A percentile compares a stretch with the other conserved stretches of the same genome.
Evolutionary conservation across 1,140 invertebrate species (phyloP).

Genomic region (Adelges cooleyi): DNA sequence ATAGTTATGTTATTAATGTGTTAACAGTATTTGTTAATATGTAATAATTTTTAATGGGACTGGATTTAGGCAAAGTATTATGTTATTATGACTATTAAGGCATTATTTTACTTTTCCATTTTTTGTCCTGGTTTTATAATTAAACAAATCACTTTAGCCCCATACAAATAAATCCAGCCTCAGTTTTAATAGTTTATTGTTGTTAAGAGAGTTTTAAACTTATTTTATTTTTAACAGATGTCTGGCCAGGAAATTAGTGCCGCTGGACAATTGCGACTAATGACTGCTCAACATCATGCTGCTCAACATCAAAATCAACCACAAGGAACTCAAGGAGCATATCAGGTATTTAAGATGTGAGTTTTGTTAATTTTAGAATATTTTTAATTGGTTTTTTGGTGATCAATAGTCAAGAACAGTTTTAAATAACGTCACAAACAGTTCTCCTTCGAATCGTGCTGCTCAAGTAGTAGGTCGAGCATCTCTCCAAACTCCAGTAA

Average conservation of each 20-base stretch:
- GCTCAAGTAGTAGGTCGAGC: constrained; percentile 19
- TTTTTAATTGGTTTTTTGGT: too few species aligned
- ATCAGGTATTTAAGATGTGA: background rate
- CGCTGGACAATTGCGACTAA: constrained; percentile 42
- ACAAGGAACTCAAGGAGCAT: constrained; percentile 24
- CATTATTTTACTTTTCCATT: too few species aligned
- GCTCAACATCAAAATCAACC: constrained; percentile 37
- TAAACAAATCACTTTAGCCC: too few species aligned
- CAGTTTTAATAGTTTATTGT: too few species aligned
- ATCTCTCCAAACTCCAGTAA: background rate
- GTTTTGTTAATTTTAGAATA: too few species aligned
- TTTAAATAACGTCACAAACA: constrained; percentile 30
- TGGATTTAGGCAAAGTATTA: too few species aligned
- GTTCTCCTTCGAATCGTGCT: constrained; percentile 17
- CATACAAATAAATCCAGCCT: too few species aligned
- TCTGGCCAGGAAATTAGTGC: constrained; percentile 38
- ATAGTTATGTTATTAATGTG: too few species aligned
- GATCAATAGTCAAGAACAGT: constrained; percentile 25
- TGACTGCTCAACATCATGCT: constrained; percentile 68
- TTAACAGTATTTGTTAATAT: too few species aligned
- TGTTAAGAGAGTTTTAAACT: background rate
- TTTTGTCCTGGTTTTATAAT: background rate
- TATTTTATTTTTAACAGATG: constrained; percentile 20
- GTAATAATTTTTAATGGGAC: too few species aligned
- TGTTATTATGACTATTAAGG: too few species aligned